Evolutionary conservation across 1,140 invertebrate genomes (phyloP), one percentile per base, ranked within the genome.

Genomic region (Phenacoccus solenopsis): DNA sequence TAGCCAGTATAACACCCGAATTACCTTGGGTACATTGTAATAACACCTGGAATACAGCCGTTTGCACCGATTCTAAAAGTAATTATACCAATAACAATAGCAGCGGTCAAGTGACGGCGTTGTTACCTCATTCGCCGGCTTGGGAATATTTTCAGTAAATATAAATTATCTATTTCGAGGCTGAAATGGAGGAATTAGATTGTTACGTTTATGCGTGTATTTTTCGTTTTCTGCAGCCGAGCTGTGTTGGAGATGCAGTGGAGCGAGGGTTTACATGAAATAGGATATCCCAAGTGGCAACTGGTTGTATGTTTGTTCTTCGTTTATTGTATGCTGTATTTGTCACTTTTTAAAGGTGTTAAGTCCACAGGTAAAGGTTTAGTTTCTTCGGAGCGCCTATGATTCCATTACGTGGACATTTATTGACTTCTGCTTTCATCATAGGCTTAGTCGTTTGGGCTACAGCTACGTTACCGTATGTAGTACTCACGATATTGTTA

Each of bases 1-100:
- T 87, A 69, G 84, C 84, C 22, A 87, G 88, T 73, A 83, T 87
- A 57, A 80, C 76, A 21, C 76, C 80, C 12, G 86, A 86, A 57
- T 82, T 97, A 9, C 94, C 94, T 0, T 97, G 95, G 95, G 83
- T 87, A 24, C 82, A 83, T 72, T 98, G 94, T 77, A 82, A 88
- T 75, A 92, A 97, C 81, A 74, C 84, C 0, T 97, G 94, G 94
- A 97, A 97, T 78, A 92, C 90, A 0, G 78, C 82, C 0, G 78
- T 84, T 28, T 96, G 94, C 77, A 85, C 82, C 81, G 84, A 85
- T 74, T 79, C 79, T 28, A 59, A 28, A 57, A 28, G 25, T 49
- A 72, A 74, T 30, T 30, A 61, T 27, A 70, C 70, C 13, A 68
- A 70, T 24, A n/a, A 32, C 16, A 64, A 22, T 38, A 27, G 32